Evolutionary conservation across 64 coral and sea anemone genomes (phyloP).

Genomic region (Porites australiensis): DNA sequence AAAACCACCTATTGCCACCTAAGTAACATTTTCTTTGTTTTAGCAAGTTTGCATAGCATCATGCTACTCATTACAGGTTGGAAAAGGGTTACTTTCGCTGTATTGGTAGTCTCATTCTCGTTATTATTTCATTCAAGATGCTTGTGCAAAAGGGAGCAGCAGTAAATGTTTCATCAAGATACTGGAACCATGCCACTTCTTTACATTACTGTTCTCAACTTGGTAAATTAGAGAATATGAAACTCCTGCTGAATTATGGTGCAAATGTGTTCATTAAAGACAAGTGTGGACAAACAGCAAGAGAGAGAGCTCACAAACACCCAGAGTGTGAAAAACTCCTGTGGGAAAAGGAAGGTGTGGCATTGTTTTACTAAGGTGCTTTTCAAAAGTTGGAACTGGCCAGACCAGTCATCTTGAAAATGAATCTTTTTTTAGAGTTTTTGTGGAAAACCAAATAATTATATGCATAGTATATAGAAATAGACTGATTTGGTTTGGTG

Average conservation of each 20-base stretch:
- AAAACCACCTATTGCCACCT: no score
- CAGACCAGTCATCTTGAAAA: no score
- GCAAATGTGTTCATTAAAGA: conserved; percentile 79
- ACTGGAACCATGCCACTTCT: conserved; percentile 60
- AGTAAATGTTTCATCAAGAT: conserved; percentile 64
- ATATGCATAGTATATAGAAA: no score
- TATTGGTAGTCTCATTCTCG: background rate
- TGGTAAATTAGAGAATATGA: conserved; percentile 66
- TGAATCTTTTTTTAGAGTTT: no score
- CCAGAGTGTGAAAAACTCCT: conserved; percentile 64
- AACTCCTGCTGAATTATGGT: conserved; percentile 70
- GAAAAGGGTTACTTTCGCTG: no score
- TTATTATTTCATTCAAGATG: conserved; percentile 33
- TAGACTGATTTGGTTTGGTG: no score
- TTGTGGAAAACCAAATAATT: no score
- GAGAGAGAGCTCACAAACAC: conserved; percentile 60
- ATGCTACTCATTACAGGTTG: no score
- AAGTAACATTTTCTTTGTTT: no score
- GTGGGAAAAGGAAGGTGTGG: conserved; percentile 71
- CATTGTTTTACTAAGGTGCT: background rate
- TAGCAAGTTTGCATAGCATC: no score
- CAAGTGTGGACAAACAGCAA: conserved; percentile 64
- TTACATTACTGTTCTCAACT: conserved; percentile 73
- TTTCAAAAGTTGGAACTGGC: no score
- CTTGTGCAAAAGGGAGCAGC: conserved; percentile 70